Conservation (phyloP, 1,140 invertebrate species). For the Spodoptera litura region DNA sequence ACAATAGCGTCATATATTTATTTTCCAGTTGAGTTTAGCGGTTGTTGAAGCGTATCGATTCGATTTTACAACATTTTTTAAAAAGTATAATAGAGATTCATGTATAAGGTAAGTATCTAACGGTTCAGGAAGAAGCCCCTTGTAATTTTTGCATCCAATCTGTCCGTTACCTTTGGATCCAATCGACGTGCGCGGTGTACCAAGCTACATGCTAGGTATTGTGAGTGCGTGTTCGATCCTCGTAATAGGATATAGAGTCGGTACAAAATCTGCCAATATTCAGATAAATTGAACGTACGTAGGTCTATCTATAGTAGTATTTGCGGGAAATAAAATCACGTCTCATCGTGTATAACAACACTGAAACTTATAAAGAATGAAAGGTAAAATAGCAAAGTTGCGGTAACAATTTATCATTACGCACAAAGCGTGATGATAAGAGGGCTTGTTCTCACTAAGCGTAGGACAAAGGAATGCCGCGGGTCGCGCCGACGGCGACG, state of each 20-base stretch:
- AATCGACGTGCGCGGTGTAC: slow-evolving; percentile 16
- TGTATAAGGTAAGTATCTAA: background rate
- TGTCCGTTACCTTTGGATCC: slow-evolving; percentile 24
- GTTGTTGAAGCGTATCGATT: too few relatives aligned
- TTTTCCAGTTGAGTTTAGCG: too few relatives aligned
- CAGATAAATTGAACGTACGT: background rate
- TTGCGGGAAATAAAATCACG: background rate
- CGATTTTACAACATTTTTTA: too few relatives aligned
- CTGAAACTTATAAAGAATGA: slow-evolving; percentile 24
- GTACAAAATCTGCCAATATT: background rate
- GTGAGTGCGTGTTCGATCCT: background rate
- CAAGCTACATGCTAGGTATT: slow-evolving; percentile 2
- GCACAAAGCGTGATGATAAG: slow-evolving; percentile 64
- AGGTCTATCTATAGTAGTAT: background rate
- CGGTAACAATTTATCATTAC: slow-evolving; percentile 66
- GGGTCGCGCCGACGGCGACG: slow-evolving; percentile 29
- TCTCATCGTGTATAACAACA: background rate
- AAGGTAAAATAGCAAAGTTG: slow-evolving; percentile 21
- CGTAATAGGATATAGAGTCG: background rate
- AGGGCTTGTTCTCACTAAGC: slow-evolving; percentile 54
- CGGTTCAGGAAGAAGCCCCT: slow-evolving; percentile 10
- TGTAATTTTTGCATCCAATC: slow-evolving; percentile 34
- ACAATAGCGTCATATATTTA: too few relatives aligned
- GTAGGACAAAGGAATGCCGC: slow-evolving; percentile 59
- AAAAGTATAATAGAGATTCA: too few relatives aligned